Base-by-base conservation (phyloP, 2,888 invertebrate species). In the Melanostoma scalare region DNA sequence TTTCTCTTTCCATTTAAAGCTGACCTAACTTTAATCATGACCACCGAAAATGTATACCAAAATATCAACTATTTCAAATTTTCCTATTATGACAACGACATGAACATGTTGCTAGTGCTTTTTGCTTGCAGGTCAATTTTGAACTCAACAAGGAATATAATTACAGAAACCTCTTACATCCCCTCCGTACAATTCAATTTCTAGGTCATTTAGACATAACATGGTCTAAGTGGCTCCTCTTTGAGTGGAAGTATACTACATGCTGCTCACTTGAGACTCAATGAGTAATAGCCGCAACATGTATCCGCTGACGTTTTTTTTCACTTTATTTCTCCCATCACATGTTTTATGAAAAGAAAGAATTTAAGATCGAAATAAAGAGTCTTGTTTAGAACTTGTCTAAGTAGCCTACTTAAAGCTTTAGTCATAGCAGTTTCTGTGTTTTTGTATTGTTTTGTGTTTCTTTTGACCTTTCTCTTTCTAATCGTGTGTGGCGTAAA, bases 151-250 rank as follows among this genome's bases (percentile, higher is more conserved):
- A 35, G 9, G 63, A 40, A 38, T 10, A 9, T 31, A 60, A 74
- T 55, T 52, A 60, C 58, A 72, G 44, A 68, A 53, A 46, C 74
- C 65, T 79, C 84, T 79, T 79, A 79, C 84, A 74, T 58, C 69
- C 71, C 69, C 69, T 73, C 63, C 20, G 20, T 76, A 50, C 55
- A 67, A 52, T 73, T 67, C 38, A 63, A 78, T 79, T 78, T 79
- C 69, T 84, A 71, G 78, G 84, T 79, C 74, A 84, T 53, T 69
- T 69, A 74, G 69, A 52, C 82, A 65, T 65, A 78, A 84, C 78
- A 84, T 10, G 52, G 74, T 61, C 74, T 67, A 71, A 79, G 65
- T 74, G 67, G 65, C 55, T 84, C 60, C 67, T 79, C 65, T 74
- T 84, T 79, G 38, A 71, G 44, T 42, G 4, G 33, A 33, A 42